A percentile compares a stretch with the other conserved stretches of the same genome.
These are phyloP conservation scores for Xestia xanthographa DNA, from an alignment of 2,888 invertebrate genomes.

Conservation along the genomic window DNA sequence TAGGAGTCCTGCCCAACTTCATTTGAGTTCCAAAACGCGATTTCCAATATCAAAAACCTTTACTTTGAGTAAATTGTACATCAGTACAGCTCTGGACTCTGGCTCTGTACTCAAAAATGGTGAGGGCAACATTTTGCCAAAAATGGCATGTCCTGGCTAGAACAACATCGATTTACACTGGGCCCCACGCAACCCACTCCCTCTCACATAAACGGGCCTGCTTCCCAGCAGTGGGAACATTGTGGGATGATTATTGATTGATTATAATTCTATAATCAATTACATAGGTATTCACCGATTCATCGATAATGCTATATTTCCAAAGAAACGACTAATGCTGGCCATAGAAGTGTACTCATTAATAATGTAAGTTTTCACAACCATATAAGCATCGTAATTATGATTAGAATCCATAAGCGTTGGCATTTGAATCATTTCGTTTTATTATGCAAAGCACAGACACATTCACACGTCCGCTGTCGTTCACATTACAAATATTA, in stretches of 20 bases:
- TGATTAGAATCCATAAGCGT: constrained; percentile 1
- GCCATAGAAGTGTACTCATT: background rate
- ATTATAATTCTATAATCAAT: too few species aligned
- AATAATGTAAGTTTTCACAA: constrained; percentile 34
- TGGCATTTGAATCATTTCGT: constrained; percentile 16
- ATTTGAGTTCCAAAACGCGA: too few species aligned
- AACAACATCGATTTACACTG: too few species aligned
- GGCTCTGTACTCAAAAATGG: background rate
- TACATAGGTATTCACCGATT: too few species aligned
- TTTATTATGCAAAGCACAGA: constrained; percentile 22
- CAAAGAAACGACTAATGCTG: background rate
- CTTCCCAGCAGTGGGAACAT: background rate
- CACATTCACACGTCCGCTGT: constrained; percentile 16
- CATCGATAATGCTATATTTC: constrained; percentile 16
- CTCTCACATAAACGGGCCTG: background rate
- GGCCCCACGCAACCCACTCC: too few species aligned
- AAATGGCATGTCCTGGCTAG: background rate
- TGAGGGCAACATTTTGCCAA: too few species aligned
- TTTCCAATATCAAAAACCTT: too few species aligned
- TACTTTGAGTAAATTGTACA: too few species aligned
- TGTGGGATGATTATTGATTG: background rate
- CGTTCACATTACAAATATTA: constrained; percentile 33
- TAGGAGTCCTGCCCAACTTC: too few species aligned
- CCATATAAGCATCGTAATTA: constrained; percentile 20
- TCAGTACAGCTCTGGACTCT: too few species aligned